Percentiles rank a stretch among this genome's conserved stretches.
These are phyloP conservation scores for Chorisops tibialis DNA, from an alignment of 2,888 invertebrate species.

Conservation along the genomic window DNA sequence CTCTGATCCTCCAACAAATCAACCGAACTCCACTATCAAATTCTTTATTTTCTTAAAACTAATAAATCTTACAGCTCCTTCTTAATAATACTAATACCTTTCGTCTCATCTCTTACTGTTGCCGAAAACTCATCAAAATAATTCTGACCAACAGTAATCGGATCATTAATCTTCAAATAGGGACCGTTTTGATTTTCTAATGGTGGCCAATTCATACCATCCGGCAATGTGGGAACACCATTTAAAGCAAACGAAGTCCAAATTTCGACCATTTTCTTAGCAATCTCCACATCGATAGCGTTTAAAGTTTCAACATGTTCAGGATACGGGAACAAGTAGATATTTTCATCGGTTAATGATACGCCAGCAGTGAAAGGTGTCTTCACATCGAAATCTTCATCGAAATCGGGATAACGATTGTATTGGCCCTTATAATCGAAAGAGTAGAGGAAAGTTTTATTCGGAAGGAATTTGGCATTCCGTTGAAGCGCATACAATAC, in stretches of 20 bases:
- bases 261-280: conserved; percentile 52
- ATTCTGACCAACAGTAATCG: conserved; percentile 44
- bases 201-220: conserved; percentile 42
- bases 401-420: conserved; percentile 50
- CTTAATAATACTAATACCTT: conserved; percentile 23
- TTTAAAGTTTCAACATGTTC: conserved; percentile 46
- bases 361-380: conserved; percentile 54
- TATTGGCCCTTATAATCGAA: conserved; percentile 54
- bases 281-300: conserved; percentile 48
- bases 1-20: too few species aligned
- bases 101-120: conserved; percentile 42
- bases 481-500: conserved; percentile 49
- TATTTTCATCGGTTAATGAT: conserved; percentile 58
- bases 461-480: conserved; percentile 46
- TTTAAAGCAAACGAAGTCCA: conserved; percentile 50
- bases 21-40: too few species aligned
- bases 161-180: conserved; percentile 49
- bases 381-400: conserved; percentile 49
- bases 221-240: conserved; percentile 45
- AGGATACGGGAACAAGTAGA: conserved; percentile 56
- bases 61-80: not conserved
- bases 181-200: conserved; percentile 48
- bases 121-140: conserved; percentile 48
- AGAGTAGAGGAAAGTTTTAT: conserved; percentile 54
- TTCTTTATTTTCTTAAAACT: too few species aligned